Conservation (phyloP, 2,888 invertebrate species). For the Synanthedon formicaeformis region DNA sequence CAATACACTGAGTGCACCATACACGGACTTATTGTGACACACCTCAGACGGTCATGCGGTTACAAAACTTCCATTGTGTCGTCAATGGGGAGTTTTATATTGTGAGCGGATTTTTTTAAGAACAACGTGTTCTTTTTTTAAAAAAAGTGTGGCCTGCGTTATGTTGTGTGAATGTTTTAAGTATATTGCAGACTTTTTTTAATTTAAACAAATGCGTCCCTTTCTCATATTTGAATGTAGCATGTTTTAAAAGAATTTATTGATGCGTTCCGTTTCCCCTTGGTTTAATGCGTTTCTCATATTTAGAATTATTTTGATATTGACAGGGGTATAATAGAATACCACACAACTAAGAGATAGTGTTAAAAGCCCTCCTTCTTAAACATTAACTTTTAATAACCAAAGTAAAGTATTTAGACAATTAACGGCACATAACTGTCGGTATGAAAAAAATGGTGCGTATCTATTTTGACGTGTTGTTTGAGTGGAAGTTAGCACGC, state of each 20-base stretch:
- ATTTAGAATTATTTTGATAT: too few species aligned
- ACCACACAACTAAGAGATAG: too few species aligned
- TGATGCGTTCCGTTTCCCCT: not conserved
- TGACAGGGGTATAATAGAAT: too few species aligned
- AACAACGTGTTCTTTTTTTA: conserved; percentile 43
- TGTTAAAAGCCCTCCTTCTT: too few species aligned
- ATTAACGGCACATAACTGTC: conserved; percentile 11
- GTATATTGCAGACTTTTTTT: conserved; percentile 50
- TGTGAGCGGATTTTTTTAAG: conserved; percentile 59
- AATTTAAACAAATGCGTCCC: conserved; percentile 48
- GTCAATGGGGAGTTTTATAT: conserved; percentile 61
- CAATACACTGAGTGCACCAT: conserved; percentile 62
- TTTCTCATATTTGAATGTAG: conserved; percentile 9
- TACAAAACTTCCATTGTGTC: conserved; percentile 56
- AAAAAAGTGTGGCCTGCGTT: conserved; percentile 39
- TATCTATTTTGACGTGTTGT: conserved; percentile 36
- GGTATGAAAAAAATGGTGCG: conserved; percentile 24
- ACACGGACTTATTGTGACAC: conserved; percentile 39
- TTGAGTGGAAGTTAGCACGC: conserved; percentile 37
- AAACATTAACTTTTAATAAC: not conserved
- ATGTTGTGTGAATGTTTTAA: conserved; percentile 51
- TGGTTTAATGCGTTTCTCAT: too few species aligned
- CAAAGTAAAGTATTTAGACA: not conserved
- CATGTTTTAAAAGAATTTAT: not conserved
- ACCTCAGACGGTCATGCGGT: conserved; percentile 41